Conservation (phyloP, 2,888 invertebrate species). For the Chrysolina americana region DNA sequence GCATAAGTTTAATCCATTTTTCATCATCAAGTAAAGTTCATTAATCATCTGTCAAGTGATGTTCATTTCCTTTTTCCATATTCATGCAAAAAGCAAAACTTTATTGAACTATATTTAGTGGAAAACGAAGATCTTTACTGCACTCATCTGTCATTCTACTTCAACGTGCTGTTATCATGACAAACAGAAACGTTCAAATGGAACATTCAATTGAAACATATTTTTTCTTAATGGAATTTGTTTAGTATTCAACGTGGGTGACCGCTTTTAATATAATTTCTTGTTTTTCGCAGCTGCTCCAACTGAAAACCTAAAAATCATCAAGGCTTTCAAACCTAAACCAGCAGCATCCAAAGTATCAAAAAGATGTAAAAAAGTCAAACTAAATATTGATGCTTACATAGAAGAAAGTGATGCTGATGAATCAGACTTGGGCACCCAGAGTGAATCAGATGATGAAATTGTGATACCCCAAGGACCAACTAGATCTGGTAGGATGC, state of each 20-base stretch:
- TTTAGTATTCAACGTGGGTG: no score
- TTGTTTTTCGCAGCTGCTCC: slow-evolving; percentile 6
- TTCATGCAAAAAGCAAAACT: no score
- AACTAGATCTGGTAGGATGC: slow-evolving; percentile 69
- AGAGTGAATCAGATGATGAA: slow-evolving; percentile 54
- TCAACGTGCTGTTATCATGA: no score
- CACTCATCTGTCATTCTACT: no score
- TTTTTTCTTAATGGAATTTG: background rate
- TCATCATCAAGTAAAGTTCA: no score
- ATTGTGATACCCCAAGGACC: slow-evolving; percentile 63
- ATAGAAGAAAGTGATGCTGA: slow-evolving; percentile 59
- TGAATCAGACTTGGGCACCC: slow-evolving; percentile 54
- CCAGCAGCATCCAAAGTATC: slow-evolving; percentile 31
- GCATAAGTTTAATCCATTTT: no score
- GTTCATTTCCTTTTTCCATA: no score
- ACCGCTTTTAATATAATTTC: background rate
- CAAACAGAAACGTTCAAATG: no score
- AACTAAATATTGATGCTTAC: slow-evolving; percentile 52
- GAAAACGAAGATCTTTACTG: no score
- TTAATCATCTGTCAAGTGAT: no score
- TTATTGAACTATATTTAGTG: no score
- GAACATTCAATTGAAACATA: no score
- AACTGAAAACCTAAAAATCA: slow-evolving; percentile 7
- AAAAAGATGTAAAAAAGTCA: slow-evolving; percentile 46
- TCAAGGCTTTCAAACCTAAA: slow-evolving; percentile 6